These are phyloP conservation scores for Drosophila multiciliata DNA, from an alignment of 2,888 invertebrate species.

Conservation along the genomic window DNA sequence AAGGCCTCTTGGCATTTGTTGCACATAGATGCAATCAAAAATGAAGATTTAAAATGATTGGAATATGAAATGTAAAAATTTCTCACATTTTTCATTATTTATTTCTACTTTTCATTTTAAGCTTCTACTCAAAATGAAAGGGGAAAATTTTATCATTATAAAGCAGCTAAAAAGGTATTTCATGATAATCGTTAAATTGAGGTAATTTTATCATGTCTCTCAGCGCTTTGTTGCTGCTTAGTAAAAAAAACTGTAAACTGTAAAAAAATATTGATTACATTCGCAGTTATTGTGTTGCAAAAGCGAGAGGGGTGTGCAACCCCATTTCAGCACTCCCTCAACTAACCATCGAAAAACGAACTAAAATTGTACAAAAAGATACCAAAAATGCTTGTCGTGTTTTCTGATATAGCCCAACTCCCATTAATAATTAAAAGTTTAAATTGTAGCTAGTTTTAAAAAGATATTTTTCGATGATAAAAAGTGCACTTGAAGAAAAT, in stretches of 20 bases:
- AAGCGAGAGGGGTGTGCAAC: conserved; percentile 12
- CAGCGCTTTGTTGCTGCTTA: conserved; percentile 43
- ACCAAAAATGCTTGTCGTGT: not conserved
- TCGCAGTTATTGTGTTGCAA: conserved; percentile 22
- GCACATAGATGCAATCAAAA: not conserved
- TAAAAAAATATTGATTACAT: conserved; percentile 40
- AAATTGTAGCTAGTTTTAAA: not conserved
- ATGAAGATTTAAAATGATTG: not conserved
- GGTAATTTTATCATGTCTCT: too few relatives aligned
- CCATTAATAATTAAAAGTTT: not conserved
- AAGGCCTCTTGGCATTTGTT: not conserved
- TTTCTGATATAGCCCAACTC: not conserved
- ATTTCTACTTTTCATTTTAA: not conserved
- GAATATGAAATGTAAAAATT: not conserved
- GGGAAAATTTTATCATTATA: too few relatives aligned
- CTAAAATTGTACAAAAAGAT: not conserved
- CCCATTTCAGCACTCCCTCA: conserved; percentile 9
- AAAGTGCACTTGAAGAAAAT: not conserved
- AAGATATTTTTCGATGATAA: not conserved
- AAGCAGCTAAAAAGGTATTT: not conserved
- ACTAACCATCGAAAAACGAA: not conserved
- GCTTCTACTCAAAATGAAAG: not conserved
- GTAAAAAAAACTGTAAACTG: conserved; percentile 35
- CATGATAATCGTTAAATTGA: not conserved
- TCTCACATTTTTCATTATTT: not conserved